phyloP scores from a whole-genome alignment of 1,140 invertebrate species.

The Archivesica marissinica region DNA sequence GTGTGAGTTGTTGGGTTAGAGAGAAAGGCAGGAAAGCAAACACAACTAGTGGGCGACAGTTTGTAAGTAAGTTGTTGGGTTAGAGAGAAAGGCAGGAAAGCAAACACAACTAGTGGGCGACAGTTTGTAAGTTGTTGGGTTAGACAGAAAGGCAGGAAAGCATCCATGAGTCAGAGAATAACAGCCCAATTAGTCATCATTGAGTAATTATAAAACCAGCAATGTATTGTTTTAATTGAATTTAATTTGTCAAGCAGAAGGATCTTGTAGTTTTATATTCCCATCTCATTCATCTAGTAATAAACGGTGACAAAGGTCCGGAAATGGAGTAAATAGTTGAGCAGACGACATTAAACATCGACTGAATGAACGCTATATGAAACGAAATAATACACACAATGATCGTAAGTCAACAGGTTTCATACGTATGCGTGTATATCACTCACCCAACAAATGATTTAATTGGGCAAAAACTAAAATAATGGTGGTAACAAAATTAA shows the following conservation, averaged over 20 bases:
- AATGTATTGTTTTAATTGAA: background rate
- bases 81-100: too few species aligned
- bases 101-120: too few species aligned
- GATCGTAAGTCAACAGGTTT: slow-evolving; percentile 12
- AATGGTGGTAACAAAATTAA: slow-evolving; percentile 39
- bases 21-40: too few species aligned
- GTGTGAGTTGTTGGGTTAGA: too few species aligned
- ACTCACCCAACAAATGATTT: slow-evolving; percentile 32
- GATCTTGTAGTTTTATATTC: background rate
- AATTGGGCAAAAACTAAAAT: slow-evolving; percentile 31
- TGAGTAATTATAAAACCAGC: background rate
- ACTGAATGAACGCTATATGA: background rate
- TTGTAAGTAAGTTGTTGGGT: too few species aligned
- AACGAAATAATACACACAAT: background rate
- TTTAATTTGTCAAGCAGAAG: background rate
- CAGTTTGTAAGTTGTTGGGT: too few species aligned
- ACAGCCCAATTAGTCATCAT: background rate
- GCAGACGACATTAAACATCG: too few species aligned
- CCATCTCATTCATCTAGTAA: background rate
- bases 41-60: too few species aligned
- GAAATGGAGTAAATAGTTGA: background rate
- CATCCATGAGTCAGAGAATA: too few species aligned
- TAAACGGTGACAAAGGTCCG: background rate
- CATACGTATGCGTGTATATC: slow-evolving; percentile 24
- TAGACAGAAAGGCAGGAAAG: too few species aligned